phyloP scores from a whole-genome alignment of 2,113 vertebrate genomes.

The Parus major region DNA sequence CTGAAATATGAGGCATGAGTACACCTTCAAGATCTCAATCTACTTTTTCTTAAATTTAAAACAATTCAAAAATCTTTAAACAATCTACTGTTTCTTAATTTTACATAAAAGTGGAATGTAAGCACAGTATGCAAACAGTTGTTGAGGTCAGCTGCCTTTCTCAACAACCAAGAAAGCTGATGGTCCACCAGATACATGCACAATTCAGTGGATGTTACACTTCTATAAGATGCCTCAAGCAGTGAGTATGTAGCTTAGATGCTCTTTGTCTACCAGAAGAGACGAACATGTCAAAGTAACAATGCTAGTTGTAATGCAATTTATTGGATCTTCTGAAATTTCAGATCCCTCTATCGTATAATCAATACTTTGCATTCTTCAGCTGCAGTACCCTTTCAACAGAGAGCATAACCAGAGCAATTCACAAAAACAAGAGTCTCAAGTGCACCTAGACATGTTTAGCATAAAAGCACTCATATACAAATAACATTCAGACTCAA shows the following conservation, averaged over 20 bases:
- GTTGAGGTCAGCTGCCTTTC: neutral
- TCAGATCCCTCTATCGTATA: constrained; percentile 32
- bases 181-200: neutral
- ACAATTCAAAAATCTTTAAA: no score
- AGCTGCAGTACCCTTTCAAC: neutral
- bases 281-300: neutral
- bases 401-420: constrained; percentile 6
- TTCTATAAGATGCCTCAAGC: neutral
- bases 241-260: neutral
- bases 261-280: constrained; percentile 6
- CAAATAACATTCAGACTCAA: constrained; percentile 9
- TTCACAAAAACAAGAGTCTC: constrained; percentile 7
- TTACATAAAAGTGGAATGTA: neutral
- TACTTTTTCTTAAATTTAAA: no score
- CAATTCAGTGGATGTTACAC: neutral
- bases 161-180: neutral
- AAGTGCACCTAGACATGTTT: constrained; percentile 35
- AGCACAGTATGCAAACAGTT: neutral
- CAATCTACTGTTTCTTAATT: neutral
- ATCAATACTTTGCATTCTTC: constrained; percentile 27
- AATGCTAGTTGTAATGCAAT: neutral
- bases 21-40: neutral
- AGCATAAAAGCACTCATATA: constrained; percentile 27
- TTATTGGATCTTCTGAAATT: constrained; percentile 51
- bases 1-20: neutral